Evolutionary conservation across 2,888 invertebrate species (phyloP).

Genomic region (Coenonympha arcania): DNA sequence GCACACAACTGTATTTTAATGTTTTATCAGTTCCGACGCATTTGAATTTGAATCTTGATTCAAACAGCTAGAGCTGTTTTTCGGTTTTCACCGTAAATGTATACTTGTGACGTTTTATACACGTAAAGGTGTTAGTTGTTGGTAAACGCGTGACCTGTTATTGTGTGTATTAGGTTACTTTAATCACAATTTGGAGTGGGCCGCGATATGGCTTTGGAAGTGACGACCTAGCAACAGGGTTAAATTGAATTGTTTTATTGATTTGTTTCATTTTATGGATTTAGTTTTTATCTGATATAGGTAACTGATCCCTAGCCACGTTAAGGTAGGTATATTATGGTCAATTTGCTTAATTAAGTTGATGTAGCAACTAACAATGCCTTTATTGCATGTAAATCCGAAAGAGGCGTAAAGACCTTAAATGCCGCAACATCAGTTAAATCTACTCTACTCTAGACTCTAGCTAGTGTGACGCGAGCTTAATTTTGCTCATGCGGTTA

Average conservation of each 20-base stretch:
- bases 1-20: conserved; percentile 59
- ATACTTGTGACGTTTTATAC: conserved; percentile 40
- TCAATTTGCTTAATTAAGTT: no score
- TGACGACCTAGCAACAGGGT: conserved; percentile 56
- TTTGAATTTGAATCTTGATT: conserved; percentile 29
- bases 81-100: conserved; percentile 19
- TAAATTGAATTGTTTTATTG: conserved; percentile 51
- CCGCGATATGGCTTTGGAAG: conserved; percentile 67
- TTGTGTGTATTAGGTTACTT: conserved; percentile 74
- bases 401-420: no score
- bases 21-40: conserved; percentile 36
- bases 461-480: no score
- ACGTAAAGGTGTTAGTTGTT: conserved; percentile 48
- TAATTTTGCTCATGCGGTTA: no score
- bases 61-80: conserved; percentile 16
- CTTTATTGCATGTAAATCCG: no score
- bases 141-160: conserved; percentile 72
- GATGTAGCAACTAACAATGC: no score
- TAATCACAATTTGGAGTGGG: conserved; percentile 74
- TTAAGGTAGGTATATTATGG: no score
- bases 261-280: conserved; percentile 21
- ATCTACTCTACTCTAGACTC: not conserved
- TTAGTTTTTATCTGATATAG: conserved; percentile 4
- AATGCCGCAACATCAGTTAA: no score
- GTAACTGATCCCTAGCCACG: not conserved